Conservation (phyloP, 2,888 invertebrate species). For the Himalopsyche japonica region DNA sequence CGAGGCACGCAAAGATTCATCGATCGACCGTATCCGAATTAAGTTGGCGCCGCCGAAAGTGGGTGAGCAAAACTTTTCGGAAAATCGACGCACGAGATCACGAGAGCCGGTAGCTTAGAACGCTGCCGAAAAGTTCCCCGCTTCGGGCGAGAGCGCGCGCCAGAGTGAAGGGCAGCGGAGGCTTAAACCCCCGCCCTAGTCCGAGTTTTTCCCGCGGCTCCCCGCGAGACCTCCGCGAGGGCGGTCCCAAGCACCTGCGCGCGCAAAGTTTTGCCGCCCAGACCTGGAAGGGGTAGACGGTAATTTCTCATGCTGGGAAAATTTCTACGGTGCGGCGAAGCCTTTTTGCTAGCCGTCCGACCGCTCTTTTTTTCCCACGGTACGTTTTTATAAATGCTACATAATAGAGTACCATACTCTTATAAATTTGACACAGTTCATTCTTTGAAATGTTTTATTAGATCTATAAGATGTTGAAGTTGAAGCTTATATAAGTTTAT, state of each 20-base stretch:
- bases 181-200: constrained; percentile 36
- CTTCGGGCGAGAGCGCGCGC: constrained; percentile 45
- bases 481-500: no score
- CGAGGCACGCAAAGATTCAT: constrained; percentile 28
- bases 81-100: not conserved
- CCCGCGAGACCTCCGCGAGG: constrained; percentile 48
- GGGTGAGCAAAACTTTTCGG: constrained; percentile 36
- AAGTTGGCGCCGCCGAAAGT: constrained; percentile 26
- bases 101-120: not conserved
- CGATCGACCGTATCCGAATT: constrained; percentile 25
- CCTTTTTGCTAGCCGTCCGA: not conserved
- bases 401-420: not conserved
- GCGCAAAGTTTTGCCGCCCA: constrained; percentile 30
- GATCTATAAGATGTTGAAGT: no score
- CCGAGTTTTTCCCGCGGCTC: constrained; percentile 9
- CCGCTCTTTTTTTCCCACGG: not conserved
- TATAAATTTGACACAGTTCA: not conserved
- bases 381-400: not conserved
- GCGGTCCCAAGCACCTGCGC: constrained; percentile 32
- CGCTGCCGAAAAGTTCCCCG: constrained; percentile 11
- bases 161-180: constrained; percentile 42
- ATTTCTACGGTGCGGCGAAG: not conserved
- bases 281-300: constrained; percentile 10
- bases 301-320: not conserved
- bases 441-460: not conserved